phyloP scores from a whole-genome alignment of 2,797 vertebrate species.

The Scolopax rusticola region DNA sequence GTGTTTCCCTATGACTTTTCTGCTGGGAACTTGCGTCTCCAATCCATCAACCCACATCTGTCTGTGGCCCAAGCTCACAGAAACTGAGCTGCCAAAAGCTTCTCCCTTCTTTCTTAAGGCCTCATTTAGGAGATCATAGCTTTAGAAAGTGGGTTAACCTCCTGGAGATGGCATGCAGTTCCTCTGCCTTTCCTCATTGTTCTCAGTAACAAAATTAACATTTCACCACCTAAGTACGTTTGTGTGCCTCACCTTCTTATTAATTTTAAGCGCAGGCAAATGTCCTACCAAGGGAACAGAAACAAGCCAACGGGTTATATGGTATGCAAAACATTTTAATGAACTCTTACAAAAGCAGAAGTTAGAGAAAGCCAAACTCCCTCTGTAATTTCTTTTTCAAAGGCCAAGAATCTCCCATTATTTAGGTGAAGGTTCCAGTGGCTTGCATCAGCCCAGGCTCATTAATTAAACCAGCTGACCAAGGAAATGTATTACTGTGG shows the following conservation, averaged over 20 bases:
- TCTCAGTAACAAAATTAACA: not conserved
- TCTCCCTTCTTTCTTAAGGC: not conserved
- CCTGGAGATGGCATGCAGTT: not conserved
- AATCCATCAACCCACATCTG: not conserved
- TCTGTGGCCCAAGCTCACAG: not conserved
- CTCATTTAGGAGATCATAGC: not conserved
- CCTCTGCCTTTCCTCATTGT: not conserved
- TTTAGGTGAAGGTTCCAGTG: not conserved
- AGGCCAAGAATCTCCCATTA: not conserved
- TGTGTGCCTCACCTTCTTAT: not conserved
- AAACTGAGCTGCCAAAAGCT: not conserved
- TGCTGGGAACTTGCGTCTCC: not conserved
- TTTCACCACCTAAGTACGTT: not conserved
- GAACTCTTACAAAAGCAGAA: not conserved
- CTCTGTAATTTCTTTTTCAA: not conserved
- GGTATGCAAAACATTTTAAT: constrained; percentile 24
- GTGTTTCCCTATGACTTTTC: not conserved
- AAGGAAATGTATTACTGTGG: not conserved
- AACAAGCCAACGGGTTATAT: constrained; percentile 22
- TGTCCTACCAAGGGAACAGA: constrained; percentile 22
- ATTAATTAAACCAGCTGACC: not conserved
- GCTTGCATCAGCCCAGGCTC: not conserved
- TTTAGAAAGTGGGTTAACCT: constrained; percentile 24
- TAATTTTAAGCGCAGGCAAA: constrained; percentile 3
- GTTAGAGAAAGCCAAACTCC: not conserved